Evolutionary conservation across 1,140 invertebrate genomes (phyloP).

Genomic region (Chelonus insularis): DNA sequence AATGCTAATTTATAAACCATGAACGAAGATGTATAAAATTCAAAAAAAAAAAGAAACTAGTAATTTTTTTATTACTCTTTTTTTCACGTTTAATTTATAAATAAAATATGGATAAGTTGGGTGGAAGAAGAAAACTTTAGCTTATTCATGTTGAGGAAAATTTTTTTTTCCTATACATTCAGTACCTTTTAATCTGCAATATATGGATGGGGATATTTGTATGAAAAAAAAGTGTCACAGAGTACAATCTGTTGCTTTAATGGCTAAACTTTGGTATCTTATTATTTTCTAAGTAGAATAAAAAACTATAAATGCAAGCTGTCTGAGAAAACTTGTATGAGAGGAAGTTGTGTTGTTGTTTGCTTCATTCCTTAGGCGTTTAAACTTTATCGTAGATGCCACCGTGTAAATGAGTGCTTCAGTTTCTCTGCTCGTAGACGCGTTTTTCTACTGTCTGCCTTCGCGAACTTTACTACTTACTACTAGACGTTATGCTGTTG

Average conservation of each 20-base stretch:
- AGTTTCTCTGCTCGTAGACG: slow-evolving; percentile 34
- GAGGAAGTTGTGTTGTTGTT: slow-evolving; percentile 17
- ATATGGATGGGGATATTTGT: no score
- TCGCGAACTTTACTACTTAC: slow-evolving; percentile 35
- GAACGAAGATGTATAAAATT: no score
- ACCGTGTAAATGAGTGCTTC: slow-evolving; percentile 34
- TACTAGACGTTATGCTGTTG: slow-evolving; percentile 23
- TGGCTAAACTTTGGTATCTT: slow-evolving; percentile 26
- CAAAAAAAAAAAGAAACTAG: no score
- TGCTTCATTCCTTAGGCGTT: slow-evolving; percentile 21
- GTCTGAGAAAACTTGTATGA: slow-evolving; percentile 7
- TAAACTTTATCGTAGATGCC: slow-evolving; percentile 31
- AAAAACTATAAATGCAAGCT: slow-evolving; percentile 6
- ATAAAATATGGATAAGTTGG: no score
- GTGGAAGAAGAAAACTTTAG: no score
- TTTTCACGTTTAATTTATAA: no score
- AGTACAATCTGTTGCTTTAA: slow-evolving; percentile 33
- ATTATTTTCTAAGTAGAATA: slow-evolving; percentile 23
- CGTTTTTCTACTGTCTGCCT: slow-evolving; percentile 34
- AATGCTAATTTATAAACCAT: no score
- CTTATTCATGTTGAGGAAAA: no score
- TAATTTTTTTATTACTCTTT: no score
- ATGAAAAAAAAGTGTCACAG: slow-evolving; percentile 8
- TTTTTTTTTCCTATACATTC: no score
- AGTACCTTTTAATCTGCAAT: no score